Evolutionary conservation across 2,888 invertebrate species (phyloP).

Genomic region (Dynastes tityus): DNA sequence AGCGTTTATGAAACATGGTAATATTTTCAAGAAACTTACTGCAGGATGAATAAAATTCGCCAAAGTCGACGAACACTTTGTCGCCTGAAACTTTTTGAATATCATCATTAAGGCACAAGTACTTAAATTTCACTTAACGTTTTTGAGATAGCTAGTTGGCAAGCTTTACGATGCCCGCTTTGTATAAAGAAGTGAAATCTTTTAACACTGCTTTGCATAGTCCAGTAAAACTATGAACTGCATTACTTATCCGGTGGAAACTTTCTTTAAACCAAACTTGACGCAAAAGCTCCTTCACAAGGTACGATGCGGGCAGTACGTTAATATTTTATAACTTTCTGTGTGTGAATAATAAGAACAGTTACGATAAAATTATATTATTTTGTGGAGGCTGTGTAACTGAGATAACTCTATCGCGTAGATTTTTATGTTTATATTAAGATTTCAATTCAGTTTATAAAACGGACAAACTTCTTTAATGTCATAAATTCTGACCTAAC

Average conservation of each 20-base stretch:
- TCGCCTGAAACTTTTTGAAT: constrained; percentile 31
- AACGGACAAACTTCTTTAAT: constrained; percentile 4
- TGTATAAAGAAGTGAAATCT: constrained; percentile 18
- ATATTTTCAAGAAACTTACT: not conserved
- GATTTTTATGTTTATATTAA: not conserved
- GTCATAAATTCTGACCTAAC: constrained; percentile 22
- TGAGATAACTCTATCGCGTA: not conserved
- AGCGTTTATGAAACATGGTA: constrained; percentile 26
- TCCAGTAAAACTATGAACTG: not conserved
- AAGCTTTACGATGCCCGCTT: not conserved
- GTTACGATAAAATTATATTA: not conserved
- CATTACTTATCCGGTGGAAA: not conserved
- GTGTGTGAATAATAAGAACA: not conserved
- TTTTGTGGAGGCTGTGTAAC: not conserved
- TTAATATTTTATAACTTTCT: not conserved
- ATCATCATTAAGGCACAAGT: constrained; percentile 39
- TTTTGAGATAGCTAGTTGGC: constrained; percentile 20
- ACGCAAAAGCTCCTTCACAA: not conserved
- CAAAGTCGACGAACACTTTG: not conserved
- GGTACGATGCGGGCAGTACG: not conserved
- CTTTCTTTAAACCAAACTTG: not conserved
- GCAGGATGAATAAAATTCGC: not conserved
- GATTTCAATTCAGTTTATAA: constrained; percentile 7
- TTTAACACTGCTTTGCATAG: constrained; percentile 23
- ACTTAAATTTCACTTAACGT: constrained; percentile 41